phyloP scores from a whole-genome alignment of 2,113 vertebrate species.

The Balaenoptera acutorostrata region DNA sequence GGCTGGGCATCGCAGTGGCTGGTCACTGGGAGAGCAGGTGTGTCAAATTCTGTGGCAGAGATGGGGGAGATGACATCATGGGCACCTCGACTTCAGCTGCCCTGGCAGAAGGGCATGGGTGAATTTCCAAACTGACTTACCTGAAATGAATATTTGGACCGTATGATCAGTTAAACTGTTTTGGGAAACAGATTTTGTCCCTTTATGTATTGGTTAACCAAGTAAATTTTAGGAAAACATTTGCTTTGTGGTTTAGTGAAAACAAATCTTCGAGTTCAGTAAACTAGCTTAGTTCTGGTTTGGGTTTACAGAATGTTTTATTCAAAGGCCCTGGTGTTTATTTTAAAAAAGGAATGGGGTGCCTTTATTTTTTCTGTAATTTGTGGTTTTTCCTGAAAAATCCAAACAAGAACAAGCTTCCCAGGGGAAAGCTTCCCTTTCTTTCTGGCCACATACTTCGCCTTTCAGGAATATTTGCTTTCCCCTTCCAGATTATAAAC shows the following conservation, averaged over 20 bases:
- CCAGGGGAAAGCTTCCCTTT: not conserved
- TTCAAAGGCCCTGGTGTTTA: not conserved
- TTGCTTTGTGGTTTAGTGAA: conserved; percentile 25
- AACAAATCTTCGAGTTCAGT: not conserved
- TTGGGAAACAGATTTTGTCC: not conserved
- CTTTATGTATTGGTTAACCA: not conserved
- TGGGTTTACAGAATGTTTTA: conserved; percentile 29
- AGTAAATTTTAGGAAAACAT: not conserved
- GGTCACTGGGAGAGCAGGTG: not conserved
- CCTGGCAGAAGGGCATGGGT: not conserved
- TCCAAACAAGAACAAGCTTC: not conserved
- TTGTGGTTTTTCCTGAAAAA: not conserved
- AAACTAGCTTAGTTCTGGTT: conserved; percentile 2
- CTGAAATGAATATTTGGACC: not conserved
- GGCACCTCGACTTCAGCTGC: not conserved
- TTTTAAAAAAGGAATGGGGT: not conserved
- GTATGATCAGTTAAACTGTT: not conserved
- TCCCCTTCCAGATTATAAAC: not conserved
- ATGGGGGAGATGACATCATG: not conserved
- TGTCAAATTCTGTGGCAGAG: not conserved
- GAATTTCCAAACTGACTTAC: not conserved
- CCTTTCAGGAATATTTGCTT: not conserved
- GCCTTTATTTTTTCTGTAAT: not conserved
- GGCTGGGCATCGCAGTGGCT: not conserved
- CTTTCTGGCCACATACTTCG: not conserved